Percentiles rank a stretch among this genome's conserved stretches.
Evolutionary conservation across 2,113 vertebrate genomes (phyloP).

Genomic region (Harpagus bidentatus): DNA sequence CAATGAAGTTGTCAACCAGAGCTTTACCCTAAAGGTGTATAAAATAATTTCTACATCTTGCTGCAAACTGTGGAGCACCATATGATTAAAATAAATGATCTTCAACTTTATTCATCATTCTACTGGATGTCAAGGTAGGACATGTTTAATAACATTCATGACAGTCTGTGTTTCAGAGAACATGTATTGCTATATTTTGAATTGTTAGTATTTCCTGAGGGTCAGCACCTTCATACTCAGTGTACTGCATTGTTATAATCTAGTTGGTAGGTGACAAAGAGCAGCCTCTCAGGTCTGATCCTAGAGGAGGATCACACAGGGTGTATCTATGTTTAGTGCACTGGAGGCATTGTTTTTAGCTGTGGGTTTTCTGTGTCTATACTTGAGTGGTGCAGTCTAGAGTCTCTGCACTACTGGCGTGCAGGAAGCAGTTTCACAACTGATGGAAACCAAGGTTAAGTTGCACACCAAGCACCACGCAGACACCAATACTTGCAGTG

Average conservation of each 20-base stretch:
- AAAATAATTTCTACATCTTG: not conserved
- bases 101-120: not conserved
- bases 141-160: not conserved
- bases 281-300: not conserved
- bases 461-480: not conserved
- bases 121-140: not conserved
- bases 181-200: not conserved
- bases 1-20: not conserved
- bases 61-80: not conserved
- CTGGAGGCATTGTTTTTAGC: not conserved
- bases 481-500: not conserved
- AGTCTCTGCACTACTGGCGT: fast-evolving
- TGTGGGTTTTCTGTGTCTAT: not conserved
- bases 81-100: not conserved
- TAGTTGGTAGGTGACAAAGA: not conserved
- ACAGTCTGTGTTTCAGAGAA: not conserved
- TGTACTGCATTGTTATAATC: not conserved
- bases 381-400: not conserved
- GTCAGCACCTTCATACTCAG: not conserved
- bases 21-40: not conserved
- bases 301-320: not conserved
- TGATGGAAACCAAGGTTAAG: not conserved
- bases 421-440: not conserved
- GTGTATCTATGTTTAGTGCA: not conserved
- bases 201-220: not conserved